A percentile compares a stretch with the other conserved stretches of the same genome.
Conservation (phyloP, 2,113 vertebrate species). For the Xiphorhynchus elegans region DNA sequence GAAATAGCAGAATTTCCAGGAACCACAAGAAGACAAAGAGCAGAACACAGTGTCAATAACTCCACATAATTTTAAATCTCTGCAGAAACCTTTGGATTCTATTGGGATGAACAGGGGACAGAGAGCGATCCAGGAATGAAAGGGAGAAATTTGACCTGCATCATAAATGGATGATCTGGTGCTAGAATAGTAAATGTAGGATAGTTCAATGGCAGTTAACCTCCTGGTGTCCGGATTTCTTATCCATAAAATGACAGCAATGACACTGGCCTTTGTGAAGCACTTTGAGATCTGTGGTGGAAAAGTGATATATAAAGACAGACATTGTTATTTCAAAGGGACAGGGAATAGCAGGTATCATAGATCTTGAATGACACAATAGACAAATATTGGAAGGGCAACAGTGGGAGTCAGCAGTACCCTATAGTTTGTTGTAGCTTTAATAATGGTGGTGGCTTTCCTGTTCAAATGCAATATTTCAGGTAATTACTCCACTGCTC, state of each 20-base stretch:
- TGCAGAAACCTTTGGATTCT: slow-evolving; percentile 12
- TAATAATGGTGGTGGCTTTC: background rate
- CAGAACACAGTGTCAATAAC: slow-evolving; percentile 42
- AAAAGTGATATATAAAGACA: background rate
- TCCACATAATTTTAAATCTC: slow-evolving; percentile 48
- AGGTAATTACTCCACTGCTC: background rate
- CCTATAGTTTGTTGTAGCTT: background rate
- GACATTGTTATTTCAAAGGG: slow-evolving; percentile 15
- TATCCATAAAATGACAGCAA: background rate
- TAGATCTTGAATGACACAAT: background rate
- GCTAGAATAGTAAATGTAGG: background rate
- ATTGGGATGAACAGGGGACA: background rate
- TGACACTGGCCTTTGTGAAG: background rate
- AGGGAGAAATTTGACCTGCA: slow-evolving; percentile 23
- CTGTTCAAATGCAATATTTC: background rate
- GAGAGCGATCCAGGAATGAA: background rate
- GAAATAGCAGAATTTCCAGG: slow-evolving; percentile 45
- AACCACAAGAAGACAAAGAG: slow-evolving; percentile 31
- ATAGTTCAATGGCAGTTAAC: background rate
- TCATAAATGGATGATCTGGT: background rate
- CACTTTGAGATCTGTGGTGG: background rate
- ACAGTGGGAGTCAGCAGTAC: background rate
- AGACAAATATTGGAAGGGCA: background rate
- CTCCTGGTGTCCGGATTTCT: background rate
- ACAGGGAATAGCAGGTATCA: background rate